These are phyloP conservation scores for Luidia sarsii DNA, from an alignment of 53 echinoderm and acorn worm genomes.

Conservation along the genomic window DNA sequence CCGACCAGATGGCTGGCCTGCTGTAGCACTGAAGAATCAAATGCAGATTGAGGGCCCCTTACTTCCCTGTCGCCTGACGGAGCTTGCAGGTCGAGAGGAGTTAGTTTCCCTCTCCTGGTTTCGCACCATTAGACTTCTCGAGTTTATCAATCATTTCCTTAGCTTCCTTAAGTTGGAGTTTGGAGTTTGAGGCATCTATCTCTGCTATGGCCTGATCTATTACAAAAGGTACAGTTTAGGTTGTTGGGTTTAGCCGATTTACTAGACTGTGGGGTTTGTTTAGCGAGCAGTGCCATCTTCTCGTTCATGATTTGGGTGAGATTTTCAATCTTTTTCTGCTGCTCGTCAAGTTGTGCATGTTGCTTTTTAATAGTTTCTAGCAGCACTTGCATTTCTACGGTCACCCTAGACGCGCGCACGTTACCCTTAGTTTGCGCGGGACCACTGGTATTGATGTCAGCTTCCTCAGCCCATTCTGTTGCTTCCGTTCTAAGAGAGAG, in stretches of 20 bases:
- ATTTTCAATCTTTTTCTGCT: conserved; percentile 22
- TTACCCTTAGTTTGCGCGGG: not conserved
- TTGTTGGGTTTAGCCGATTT: no score
- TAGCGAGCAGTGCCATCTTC: not conserved
- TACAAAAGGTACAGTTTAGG: conserved; percentile 25
- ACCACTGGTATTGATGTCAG: no score
- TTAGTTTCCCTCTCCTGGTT: not conserved
- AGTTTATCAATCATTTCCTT: not conserved
- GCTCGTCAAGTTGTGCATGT: no score
- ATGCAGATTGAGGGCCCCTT: no score
- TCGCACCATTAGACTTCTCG: not conserved
- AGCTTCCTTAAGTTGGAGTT: not conserved
- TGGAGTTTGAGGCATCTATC: conserved; percentile 13
- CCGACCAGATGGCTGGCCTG: not conserved
- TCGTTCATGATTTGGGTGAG: not conserved
- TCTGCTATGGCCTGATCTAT: not conserved
- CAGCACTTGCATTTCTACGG: not conserved
- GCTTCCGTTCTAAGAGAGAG: not conserved
- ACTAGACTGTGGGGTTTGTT: no score
- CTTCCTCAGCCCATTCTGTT: conserved; percentile 17
- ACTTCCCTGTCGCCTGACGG: not conserved
- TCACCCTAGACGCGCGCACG: no score
- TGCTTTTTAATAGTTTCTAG: no score
- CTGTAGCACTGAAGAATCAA: no score
- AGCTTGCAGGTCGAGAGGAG: not conserved